phyloP scores from a whole-genome alignment of 2,113 vertebrate species.

The Grammomys dolichurus region DNA sequence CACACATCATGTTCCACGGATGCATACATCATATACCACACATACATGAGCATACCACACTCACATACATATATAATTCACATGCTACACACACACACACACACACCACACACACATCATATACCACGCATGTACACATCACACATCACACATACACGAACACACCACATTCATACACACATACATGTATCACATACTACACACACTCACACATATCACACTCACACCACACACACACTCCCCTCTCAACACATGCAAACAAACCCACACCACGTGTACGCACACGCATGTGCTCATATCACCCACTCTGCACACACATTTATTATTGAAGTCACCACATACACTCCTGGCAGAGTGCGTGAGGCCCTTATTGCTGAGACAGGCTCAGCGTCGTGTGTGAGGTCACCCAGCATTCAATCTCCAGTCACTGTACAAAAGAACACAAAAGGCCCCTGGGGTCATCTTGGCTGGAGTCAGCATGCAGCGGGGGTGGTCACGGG shows the following conservation, averaged over 20 bases:
- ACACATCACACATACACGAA: not conserved
- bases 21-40: not conserved
- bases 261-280: not conserved
- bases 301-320: not conserved
- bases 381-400: rapidly evolving
- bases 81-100: not conserved
- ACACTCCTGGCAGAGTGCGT: not conserved
- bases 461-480: not conserved
- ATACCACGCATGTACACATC: not conserved
- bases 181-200: not conserved
- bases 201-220: not conserved
- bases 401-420: not conserved
- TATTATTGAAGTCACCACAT: rapidly evolving
- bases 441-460: no score
- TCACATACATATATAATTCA: not conserved
- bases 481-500: not conserved
- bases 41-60: not conserved
- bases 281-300: no score
- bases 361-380: not conserved
- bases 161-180: not conserved
- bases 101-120: not conserved
- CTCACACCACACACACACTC: not conserved
- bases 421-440: not conserved
- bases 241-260: not conserved
- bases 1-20: not conserved